Base-by-base conservation (phyloP, 2,888 invertebrate species). In the Hirtodrosophila trivittata region DNA sequence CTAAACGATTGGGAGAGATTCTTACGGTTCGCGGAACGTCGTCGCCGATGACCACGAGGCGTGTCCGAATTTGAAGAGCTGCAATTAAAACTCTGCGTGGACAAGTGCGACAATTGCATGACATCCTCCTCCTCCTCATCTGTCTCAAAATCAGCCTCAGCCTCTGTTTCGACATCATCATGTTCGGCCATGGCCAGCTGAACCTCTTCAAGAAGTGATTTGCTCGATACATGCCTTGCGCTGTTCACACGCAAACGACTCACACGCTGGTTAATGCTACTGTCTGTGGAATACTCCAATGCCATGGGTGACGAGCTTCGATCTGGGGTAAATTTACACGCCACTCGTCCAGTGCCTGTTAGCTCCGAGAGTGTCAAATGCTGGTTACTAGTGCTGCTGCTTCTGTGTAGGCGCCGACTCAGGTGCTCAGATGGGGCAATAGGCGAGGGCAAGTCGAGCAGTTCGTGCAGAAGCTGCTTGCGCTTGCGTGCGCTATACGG, bases 1-100 rank as follows among this genome's bases (percentile, higher is more conserved):
- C 86, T 83, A 43, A 91, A 90, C 0, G 91, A 90, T 66, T 87
- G 88, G n/a, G 91, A 91, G 1, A 91, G 69, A 74, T 91, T 91
- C 75, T 90, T 91, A 6, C 91, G 88, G 71, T 88, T 89, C 0
- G 89, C 89, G 0, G 89, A 89, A 9, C 87, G 86, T 8, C 86
- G 82, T 28, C 89, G 80, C 1, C 88, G 83, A 50, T 87, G 88
- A 7, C 87, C 67, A 3, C 88, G 83, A 6, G 91, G 90, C 0
- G 91, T 90, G 43, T 89, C 89, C 0, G 80, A 83, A 37, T 85
- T 87, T 3, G 88, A 88, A 0, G 88, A 88, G 33, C 86, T 85
- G 7, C 84, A 87, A 47, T 80, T 88, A 6, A 78, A 76, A 26
- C 88, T 87, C 1, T 78, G 66, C 5, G 74, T 76, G 1, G 87